Base-by-base conservation (phyloP, 2,113 vertebrate genomes). In the Lonchura striata region DNA sequence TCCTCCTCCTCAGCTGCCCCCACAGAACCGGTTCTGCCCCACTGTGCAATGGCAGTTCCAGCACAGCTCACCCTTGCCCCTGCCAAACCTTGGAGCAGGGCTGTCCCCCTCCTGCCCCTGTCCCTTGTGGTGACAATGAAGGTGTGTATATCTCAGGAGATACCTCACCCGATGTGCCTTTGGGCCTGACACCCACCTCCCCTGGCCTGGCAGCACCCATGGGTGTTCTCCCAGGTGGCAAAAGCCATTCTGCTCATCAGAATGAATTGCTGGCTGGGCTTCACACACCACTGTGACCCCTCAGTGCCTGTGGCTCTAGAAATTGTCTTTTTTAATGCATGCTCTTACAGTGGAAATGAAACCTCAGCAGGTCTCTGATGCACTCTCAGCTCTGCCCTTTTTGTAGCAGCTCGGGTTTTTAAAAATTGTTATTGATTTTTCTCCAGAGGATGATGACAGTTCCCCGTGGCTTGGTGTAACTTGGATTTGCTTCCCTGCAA, bases 151-250 rank as follows among this genome's bases (percentile, higher is more conserved):
- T 2, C 19, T 13, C 44, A 39, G 80, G 42, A 86, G 33, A 2
- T 0, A 35, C 23, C 11, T 11, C 28, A 50, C 25, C 22, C 0
- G 0, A 27, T 27, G 46, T 1, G 7, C 9, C 11, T 47, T n/a
- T 8, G 50, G 12, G 20, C 49, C 74, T 50, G 42, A 49, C 41
- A 52, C 20, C 27, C 2, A 2, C 30, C 46, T 77, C 4, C 25
- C 30, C 69, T 8, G 6, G 28, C 50, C 52, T 5, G 2, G 30
- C 70, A 82, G 88, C 91, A 86, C 66, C 86, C 57, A 11, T 20
- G 61, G 89, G 56, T 87, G 65, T 56, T 84, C 11, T 91, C 47
- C 60, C 1, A 2, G 41, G 44, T 70, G 84, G 63, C 14, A 59
- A 74, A 77, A 92, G 46, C 61, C 4, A 4, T 0, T 10, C 27